Percentiles rank a stretch among this genome's conserved stretches.
phyloP scores from a whole-genome alignment of 1,140 invertebrate species.

The Semibalanus balanoides region DNA sequence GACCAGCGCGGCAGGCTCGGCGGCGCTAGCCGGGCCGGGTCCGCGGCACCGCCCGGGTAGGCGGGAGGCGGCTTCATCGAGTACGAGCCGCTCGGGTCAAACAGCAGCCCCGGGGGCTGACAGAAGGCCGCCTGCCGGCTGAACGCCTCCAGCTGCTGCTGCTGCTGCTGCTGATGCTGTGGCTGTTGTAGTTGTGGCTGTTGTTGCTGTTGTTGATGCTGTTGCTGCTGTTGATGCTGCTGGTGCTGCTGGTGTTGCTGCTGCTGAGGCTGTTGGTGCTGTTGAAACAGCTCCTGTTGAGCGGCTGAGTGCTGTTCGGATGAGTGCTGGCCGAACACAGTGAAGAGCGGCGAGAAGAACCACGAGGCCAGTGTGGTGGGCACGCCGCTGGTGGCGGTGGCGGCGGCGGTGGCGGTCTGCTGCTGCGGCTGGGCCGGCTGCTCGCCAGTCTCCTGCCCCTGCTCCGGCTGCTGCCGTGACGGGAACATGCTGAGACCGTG shows the following conservation, averaged over 20 bases:
- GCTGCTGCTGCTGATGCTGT: conserved; percentile 25
- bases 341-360: not conserved
- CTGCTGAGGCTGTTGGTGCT: conserved; percentile 15
- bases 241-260: conserved; percentile 18
- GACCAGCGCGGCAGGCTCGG: conserved; percentile 24
- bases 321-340: conserved; percentile 17
- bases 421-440: conserved; percentile 17
- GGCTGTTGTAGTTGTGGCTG: conserved; percentile 20
- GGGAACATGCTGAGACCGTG: conserved; percentile 18
- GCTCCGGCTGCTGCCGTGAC: conserved; percentile 8
- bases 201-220: conserved; percentile 15
- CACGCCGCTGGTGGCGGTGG: not conserved
- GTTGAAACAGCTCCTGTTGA: conserved; percentile 20
- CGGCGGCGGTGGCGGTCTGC: conserved; percentile 9
- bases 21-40: conserved; percentile 14
- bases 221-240: conserved; percentile 16
- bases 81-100: conserved; percentile 15
- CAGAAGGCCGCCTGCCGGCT: conserved; percentile 15
- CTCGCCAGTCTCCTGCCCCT: conserved; percentile 8
- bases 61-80: conserved; percentile 14
- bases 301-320: conserved; percentile 25
- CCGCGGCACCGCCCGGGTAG: conserved; percentile 17
- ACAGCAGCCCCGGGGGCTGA: conserved; percentile 17
- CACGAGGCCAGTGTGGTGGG: not conserved
- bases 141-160: conserved; percentile 8